Evolutionary conservation across 1,140 invertebrate genomes (phyloP).

Genomic region (Temnothorax curvispinosus): DNA sequence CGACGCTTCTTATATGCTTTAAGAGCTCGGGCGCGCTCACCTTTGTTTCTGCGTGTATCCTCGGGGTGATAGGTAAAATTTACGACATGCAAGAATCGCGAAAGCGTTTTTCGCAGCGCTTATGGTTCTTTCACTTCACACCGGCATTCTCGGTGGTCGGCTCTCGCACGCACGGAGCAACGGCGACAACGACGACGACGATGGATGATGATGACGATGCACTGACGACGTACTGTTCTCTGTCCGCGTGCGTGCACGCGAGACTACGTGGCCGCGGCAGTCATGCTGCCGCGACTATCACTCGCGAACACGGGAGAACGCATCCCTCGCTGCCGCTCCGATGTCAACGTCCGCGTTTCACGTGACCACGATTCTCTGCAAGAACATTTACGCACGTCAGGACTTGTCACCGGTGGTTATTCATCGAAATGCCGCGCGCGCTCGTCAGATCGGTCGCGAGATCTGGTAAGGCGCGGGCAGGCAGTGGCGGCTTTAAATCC

Average conservation of each 20-base stretch:
- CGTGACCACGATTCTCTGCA: slow-evolving; percentile 33
- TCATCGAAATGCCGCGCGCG: background rate
- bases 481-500: background rate
- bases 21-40: background rate
- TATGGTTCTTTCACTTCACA: slow-evolving; percentile 27
- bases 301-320: slow-evolving; percentile 44
- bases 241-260: slow-evolving; percentile 26
- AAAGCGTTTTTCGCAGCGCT: background rate
- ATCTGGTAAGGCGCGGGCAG: background rate
- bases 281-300: slow-evolving; percentile 30
- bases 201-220: slow-evolving; percentile 8
- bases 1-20: background rate
- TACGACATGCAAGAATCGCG: slow-evolving; percentile 27
- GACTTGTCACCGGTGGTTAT: background rate
- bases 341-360: slow-evolving; percentile 26
- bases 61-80: slow-evolving; percentile 30
- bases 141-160: background rate
- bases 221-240: slow-evolving; percentile 28
- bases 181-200: background rate
- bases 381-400: slow-evolving; percentile 25
- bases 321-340: slow-evolving; percentile 40
- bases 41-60: slow-evolving; percentile 27
- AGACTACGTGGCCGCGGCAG: slow-evolving; percentile 37
- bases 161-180: background rate
- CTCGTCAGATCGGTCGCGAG: background rate